A percentile compares a stretch with the other conserved stretches of the same genome.
phyloP scores from a whole-genome alignment of 2,113 vertebrate genomes.

The Formicarius rufipectus region DNA sequence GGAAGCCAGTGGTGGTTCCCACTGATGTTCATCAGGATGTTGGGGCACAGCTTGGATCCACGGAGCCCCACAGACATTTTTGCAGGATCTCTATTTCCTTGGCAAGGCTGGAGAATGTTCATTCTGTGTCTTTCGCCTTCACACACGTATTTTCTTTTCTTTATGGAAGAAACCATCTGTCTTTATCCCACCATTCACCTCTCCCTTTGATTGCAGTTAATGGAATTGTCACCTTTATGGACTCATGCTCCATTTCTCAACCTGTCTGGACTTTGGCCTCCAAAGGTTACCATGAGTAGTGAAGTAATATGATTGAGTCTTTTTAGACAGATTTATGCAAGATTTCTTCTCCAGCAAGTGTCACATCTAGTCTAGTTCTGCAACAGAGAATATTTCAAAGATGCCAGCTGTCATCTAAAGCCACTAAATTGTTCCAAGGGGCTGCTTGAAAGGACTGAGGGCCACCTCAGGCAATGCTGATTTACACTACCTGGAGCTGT shows the following conservation, averaged over 20 bases:
- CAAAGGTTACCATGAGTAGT: slow-evolving; percentile 73
- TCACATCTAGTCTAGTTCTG: slow-evolving; percentile 58
- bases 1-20: rapidly evolving
- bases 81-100: background rate
- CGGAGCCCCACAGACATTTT: rapidly evolving
- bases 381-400: slow-evolving; percentile 71
- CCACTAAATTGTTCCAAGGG: slow-evolving; percentile 59
- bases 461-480: slow-evolving; percentile 39
- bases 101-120: background rate
- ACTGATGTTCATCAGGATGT: background rate
- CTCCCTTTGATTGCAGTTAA: slow-evolving; percentile 73
- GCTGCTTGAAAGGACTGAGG: slow-evolving; percentile 18
- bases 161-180: slow-evolving; percentile 54
- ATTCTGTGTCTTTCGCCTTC: slow-evolving; percentile 27
- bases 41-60: background rate
- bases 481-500: slow-evolving; percentile 22
- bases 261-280: slow-evolving; percentile 76
- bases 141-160: slow-evolving; percentile 32
- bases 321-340: slow-evolving; percentile 77
- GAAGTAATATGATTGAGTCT: slow-evolving; percentile 80
- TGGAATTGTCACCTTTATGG: slow-evolving; percentile 71
- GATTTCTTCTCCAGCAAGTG: slow-evolving; percentile 61
- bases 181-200: slow-evolving; percentile 70
- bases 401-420: slow-evolving; percentile 64
- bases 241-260: slow-evolving; percentile 77